Conservation (phyloP, 2,888 invertebrate genomes). For the Clanis bilineata region DNA sequence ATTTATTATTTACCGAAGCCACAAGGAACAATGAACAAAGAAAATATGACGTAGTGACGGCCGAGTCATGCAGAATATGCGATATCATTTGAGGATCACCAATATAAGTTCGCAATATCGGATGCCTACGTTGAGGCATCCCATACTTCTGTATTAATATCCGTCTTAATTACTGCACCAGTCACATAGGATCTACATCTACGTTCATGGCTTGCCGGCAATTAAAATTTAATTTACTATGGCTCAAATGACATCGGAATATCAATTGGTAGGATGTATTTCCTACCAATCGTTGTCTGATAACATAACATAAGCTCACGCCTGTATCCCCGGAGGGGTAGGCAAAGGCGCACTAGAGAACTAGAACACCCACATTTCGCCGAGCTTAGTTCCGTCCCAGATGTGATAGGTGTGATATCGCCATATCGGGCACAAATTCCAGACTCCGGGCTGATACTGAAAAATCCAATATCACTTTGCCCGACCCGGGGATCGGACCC, state of each 20-base stretch:
- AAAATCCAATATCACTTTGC: too few species aligned
- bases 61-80: conserved; percentile 54
- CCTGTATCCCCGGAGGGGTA: too few species aligned
- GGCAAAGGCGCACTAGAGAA: too few species aligned
- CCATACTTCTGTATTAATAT: conserved; percentile 58
- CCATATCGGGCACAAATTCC: too few species aligned
- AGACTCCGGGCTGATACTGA: too few species aligned
- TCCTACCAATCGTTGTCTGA: neutral
- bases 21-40: conserved; percentile 14
- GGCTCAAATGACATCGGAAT: neutral
- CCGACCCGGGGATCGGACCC: too few species aligned
- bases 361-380: too few species aligned
- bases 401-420: too few species aligned
- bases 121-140: conserved; percentile 55
- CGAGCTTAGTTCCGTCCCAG: too few species aligned
- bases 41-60: conserved; percentile 14
- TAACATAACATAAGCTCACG: too few species aligned
- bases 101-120: conserved; percentile 53
- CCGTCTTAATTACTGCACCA: conserved; percentile 50
- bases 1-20: neutral
- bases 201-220: neutral
- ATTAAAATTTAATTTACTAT: conserved; percentile 5
- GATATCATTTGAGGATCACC: conserved; percentile 54
- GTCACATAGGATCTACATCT: neutral
- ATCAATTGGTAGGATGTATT: too few species aligned